These are phyloP conservation scores for Pyxicephalus adspersus DNA, from an alignment of 2,113 vertebrate genomes.

Conservation along the genomic window DNA sequence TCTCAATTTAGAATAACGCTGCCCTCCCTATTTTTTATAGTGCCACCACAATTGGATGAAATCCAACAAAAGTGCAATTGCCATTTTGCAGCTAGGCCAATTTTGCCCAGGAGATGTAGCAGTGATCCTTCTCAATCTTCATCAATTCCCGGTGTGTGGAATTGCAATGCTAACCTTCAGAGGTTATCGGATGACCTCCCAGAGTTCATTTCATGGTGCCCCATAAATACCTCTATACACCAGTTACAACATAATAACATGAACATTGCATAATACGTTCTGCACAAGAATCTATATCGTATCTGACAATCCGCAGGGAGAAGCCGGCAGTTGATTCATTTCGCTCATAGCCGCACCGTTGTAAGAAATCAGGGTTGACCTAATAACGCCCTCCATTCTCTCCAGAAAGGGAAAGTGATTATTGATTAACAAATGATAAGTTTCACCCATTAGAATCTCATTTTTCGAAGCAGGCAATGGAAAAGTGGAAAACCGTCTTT, in stretches of 20 bases:
- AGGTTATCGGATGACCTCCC: too few relatives aligned
- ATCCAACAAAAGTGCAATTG: too few relatives aligned
- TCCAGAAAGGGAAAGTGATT: slow-evolving; percentile 35
- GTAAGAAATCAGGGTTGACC: slow-evolving; percentile 35
- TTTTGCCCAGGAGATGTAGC: too few relatives aligned
- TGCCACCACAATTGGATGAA: too few relatives aligned
- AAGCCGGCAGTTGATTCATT: slow-evolving; percentile 19
- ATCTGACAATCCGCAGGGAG: slow-evolving; percentile 13
- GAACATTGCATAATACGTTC: background rate
- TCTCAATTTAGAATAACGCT: too few relatives aligned
- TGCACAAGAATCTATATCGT: background rate
- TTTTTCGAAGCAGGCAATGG: slow-evolving; percentile 27
- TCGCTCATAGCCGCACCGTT: slow-evolving; percentile 16
- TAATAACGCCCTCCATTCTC: slow-evolving; percentile 46
- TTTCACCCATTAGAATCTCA: slow-evolving; percentile 48
- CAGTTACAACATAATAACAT: background rate
- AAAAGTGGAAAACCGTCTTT: slow-evolving; percentile 18
- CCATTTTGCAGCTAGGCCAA: too few relatives aligned
- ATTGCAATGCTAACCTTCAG: too few relatives aligned
- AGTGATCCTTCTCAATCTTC: too few relatives aligned
- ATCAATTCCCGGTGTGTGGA: too few relatives aligned
- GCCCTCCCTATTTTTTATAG: too few relatives aligned
- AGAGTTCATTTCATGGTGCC: too few relatives aligned
- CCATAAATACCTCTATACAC: too few relatives aligned
- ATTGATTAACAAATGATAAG: slow-evolving; percentile 49